Conservation (phyloP, 2,113 vertebrate species). For the Eleginops maclovinus region DNA sequence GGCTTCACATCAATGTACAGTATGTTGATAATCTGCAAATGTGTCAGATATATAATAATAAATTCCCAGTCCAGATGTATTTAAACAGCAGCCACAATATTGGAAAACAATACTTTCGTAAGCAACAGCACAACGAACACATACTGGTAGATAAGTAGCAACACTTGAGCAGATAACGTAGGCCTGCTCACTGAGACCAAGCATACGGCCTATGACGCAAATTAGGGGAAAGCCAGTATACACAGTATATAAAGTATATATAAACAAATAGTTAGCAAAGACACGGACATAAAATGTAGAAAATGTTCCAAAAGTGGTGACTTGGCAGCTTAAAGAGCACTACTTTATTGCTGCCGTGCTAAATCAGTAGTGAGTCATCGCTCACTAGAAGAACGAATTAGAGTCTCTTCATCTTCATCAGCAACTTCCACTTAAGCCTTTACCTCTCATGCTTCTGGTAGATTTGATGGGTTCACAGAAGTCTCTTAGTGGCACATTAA, state of each 20-base stretch:
- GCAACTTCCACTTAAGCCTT: background rate
- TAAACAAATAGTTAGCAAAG: conserved; percentile 52
- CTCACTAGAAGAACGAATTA: no score
- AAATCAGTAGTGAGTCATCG: conserved; percentile 30
- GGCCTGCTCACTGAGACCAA: conserved; percentile 17
- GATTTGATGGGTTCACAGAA: conserved; percentile 34
- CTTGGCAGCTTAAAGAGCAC: conserved; percentile 18
- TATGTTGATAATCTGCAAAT: background rate
- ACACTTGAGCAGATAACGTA: conserved; percentile 23
- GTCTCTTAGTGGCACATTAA: conserved; percentile 46
- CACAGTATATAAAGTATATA: no score
- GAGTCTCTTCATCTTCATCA: conserved; percentile 43
- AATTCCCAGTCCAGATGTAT: conserved; percentile 16
- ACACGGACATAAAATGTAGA: conserved; percentile 2
- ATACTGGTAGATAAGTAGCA: conserved; percentile 15
- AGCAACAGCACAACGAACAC: conserved; percentile 11
- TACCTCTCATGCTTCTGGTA: conserved; percentile 27
- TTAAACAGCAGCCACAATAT: conserved; percentile 6
- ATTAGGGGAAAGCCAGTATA: conserved; percentile 33
- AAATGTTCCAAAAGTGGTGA: conserved; percentile 3
- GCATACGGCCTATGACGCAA: conserved; percentile 52
- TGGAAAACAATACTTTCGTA: conserved; percentile 10
- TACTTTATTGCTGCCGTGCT: conserved; percentile 17
- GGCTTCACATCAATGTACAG: background rate
- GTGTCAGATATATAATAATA: background rate